Evolutionary conservation across 2,797 vertebrate species (phyloP), one percentile per base, ranked within the genome.

Genomic region (Clarias platycephalus): DNA sequence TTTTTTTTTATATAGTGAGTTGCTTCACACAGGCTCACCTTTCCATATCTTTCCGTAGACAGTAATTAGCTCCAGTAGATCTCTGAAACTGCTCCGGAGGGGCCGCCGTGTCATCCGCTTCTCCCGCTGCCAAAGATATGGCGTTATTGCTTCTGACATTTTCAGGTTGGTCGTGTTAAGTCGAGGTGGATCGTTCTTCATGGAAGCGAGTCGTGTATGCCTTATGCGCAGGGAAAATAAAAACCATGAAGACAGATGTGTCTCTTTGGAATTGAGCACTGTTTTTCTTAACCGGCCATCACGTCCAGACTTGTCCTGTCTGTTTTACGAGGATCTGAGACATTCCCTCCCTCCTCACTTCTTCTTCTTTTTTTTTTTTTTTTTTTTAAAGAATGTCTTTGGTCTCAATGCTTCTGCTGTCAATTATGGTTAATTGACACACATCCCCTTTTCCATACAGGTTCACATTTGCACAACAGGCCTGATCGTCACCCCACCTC

Each of bases 381-480:
- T 66, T 16, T 28, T 67, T 68, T 70, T 68, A 4, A 26, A 57
- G 24, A 76, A 31, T 57, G 34, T n/a, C 44, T 40, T 66, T 6
- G 31, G n/a, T 63, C 37, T 72, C 18, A 0, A 1, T 49, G 26
- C 20, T 26, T 84, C 8, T 55, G 67, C 16, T 49, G 16, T 49
- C 16, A 1, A 5, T 63, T 9, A 15, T 83, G 58, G 84, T 86
- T 87, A 70, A 90, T 37, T 34, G 22, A 90, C 66, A 85, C 68
- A 40, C 81, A 2, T 57, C 5, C 24, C 24, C 13, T 70, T 66
- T 66, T 53, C 85, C 85, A 85, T 70, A 83, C 94, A 99, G 98
- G 98, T 99, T 92, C 98, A 99, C 92, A 99, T 99, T 88, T 97
- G 97, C 93, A 99, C 98, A 90, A 95, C 97, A 0, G 98, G 97